Evolutionary conservation across 2,888 invertebrate genomes (phyloP), one percentile per base, ranked within the genome.

Genomic region (Pachydiplax longipennis): DNA sequence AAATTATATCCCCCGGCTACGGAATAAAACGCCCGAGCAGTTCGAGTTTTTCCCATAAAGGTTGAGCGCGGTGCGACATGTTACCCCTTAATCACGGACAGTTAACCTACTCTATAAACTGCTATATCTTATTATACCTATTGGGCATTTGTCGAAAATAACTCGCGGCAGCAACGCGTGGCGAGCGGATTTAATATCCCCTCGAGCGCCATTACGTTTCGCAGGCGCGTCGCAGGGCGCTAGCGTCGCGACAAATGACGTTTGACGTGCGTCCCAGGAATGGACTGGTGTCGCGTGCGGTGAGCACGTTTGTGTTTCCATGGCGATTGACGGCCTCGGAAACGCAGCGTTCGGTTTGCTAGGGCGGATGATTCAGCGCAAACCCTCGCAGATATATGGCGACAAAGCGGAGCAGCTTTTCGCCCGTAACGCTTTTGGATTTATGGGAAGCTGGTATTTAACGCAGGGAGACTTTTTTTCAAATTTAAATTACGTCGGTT

Each of bases 281-380:
- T 87, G 87, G 87, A 87, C 87, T 87, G n/a, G 58, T 53, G 87
- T 87, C 87, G 87, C 87, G 87, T 87, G 87, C 87, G 87, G 87
- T 87, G 37, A 65, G 61, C 61, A 61, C 87, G 87, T 87, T 87
- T 87, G 87, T 87, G 87, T 87, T 87, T 65, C 87, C 87, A 31
- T 37, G 61, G 87, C 87, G 87, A 87, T 87, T 87, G 87, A 87
- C 87, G 87, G 87, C 22, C 31, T 65, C 87, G 22, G 15, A 61
- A 35, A 25, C 83, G 58, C 65, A 18, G 22, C 13, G 83, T 65
- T 58, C 87, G 58, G 87, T 61, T 61, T 58, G 61, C 87, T 35
- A 35, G 87, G 87, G 61, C 61, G 61, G 87, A 87, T 87, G 87
- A 87, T 87, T 87, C 87, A 87, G 87, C 87, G 61, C 58, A 58